phyloP scores from a whole-genome alignment of 2,888 invertebrate species.

The Athrips mouffetella region DNA sequence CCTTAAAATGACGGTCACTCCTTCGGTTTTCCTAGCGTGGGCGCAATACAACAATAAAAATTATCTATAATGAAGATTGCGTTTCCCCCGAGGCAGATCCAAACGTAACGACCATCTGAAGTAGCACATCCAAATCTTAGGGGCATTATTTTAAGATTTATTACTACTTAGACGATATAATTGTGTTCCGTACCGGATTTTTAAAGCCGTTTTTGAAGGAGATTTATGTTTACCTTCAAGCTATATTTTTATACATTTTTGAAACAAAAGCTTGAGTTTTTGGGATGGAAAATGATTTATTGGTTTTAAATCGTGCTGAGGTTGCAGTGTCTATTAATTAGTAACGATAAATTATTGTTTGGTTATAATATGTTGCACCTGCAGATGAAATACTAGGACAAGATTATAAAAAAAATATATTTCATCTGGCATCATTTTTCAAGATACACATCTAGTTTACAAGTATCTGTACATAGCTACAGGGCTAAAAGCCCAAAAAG shows the following conservation, averaged over 20 bases:
- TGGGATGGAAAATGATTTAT: slow-evolving; percentile 37
- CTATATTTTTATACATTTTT: slow-evolving; percentile 38
- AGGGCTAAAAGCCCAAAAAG: too few relatives aligned
- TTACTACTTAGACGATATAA: slow-evolving; percentile 61
- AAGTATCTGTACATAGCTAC: too few relatives aligned
- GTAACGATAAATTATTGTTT: slow-evolving; percentile 4
- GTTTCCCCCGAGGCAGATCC: slow-evolving; percentile 44
- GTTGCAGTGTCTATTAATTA: slow-evolving; percentile 11
- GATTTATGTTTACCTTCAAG: slow-evolving; percentile 68
- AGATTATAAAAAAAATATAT: too few relatives aligned
- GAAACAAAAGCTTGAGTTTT: slow-evolving; percentile 33
- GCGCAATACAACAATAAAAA: slow-evolving; percentile 34
- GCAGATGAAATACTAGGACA: neutral
- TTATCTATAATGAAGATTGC: slow-evolving; percentile 67
- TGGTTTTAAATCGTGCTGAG: neutral
- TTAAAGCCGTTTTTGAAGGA: slow-evolving; percentile 47
- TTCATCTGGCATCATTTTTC: too few relatives aligned
- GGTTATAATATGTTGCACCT: neutral
- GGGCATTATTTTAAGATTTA: slow-evolving; percentile 71
- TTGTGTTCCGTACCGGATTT: slow-evolving; percentile 49
- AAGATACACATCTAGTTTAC: too few relatives aligned
- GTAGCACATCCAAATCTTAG: slow-evolving; percentile 61
- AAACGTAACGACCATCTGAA: slow-evolving; percentile 72
- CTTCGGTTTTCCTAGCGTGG: slow-evolving; percentile 16
- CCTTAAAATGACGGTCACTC: too few relatives aligned